Evolutionary conservation across 1,140 invertebrate genomes (phyloP).

Genomic region (Musca domestica): DNA sequence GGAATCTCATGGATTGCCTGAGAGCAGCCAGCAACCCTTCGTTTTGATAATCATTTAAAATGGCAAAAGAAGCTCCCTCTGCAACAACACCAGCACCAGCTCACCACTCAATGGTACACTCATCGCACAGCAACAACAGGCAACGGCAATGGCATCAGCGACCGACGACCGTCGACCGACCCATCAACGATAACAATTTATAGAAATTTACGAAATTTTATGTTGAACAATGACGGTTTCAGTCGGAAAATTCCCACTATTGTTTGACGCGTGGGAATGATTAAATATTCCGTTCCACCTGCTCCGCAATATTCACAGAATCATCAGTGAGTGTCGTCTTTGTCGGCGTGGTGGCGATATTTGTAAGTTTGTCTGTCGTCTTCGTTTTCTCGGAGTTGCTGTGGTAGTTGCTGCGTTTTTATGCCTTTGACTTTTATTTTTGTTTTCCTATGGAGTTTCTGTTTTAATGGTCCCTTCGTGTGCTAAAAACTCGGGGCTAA

Average conservation of each 20-base stretch:
- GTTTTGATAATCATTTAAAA: background rate
- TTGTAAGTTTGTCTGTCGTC: background rate
- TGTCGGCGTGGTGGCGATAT: too few species aligned
- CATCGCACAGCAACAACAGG: too few species aligned
- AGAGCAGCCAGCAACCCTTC: background rate
- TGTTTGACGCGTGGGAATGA: conserved; percentile 27
- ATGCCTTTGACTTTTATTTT: background rate
- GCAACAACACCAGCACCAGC: too few species aligned
- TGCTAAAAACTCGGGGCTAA: conserved; percentile 12
- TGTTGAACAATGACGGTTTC: conserved; percentile 21
- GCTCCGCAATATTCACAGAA: conserved; percentile 11
- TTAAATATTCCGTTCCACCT: conserved; percentile 26
- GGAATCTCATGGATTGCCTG: background rate
- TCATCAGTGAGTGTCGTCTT: too few species aligned
- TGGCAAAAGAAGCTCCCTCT: background rate
- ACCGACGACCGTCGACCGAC: background rate
- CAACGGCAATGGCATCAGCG: too few species aligned
- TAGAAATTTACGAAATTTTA: conserved; percentile 23
- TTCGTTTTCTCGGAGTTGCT: background rate
- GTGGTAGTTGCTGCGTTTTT: background rate
- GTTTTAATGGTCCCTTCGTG: conserved; percentile 16
- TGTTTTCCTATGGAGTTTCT: conserved; percentile 7
- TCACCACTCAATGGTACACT: too few species aligned
- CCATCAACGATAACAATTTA: conserved; percentile 21
- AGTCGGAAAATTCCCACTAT: conserved; percentile 24